Evolutionary conservation across 1,140 invertebrate genomes (phyloP).

Genomic region (Polypedilum pembai): DNA sequence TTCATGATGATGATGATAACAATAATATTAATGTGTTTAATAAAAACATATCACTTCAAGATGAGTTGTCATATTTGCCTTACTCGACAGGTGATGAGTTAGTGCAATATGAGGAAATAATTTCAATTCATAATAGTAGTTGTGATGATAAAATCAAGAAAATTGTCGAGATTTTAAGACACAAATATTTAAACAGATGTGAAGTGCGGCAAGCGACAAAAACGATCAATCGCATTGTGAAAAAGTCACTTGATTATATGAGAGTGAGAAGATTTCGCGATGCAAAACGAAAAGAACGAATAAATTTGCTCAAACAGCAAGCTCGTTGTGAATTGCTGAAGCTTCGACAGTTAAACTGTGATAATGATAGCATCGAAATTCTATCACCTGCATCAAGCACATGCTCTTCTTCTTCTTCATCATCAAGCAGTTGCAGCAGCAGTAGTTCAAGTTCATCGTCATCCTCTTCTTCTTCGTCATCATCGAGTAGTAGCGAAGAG

Average conservation of each 20-base stretch:
- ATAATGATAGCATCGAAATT: background rate
- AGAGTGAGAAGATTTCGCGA: background rate
- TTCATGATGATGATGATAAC: constrained; percentile 18
- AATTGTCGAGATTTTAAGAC: background rate
- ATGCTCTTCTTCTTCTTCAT: background rate
- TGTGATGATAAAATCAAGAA: background rate
- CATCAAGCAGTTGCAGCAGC: background rate
- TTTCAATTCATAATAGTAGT: background rate
- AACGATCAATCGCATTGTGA: background rate
- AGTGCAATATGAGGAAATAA: constrained; percentile 20
- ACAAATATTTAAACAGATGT: background rate
- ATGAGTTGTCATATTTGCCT: background rate
- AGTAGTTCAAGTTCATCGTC: background rate
- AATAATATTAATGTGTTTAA: constrained; percentile 7
- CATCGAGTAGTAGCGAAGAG: background rate
- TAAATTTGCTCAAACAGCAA: background rate
- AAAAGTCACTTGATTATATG: background rate
- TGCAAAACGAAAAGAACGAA: background rate
- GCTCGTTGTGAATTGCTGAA: background rate
- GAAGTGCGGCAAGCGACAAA: background rate
- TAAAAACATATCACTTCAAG: background rate
- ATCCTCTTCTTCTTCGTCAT: background rate
- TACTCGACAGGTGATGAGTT: background rate
- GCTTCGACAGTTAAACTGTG: background rate
- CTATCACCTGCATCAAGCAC: background rate